Evolutionary conservation across 2,888 invertebrate genomes (phyloP).

Genomic region (Nephrocerus scutellatus): DNA sequence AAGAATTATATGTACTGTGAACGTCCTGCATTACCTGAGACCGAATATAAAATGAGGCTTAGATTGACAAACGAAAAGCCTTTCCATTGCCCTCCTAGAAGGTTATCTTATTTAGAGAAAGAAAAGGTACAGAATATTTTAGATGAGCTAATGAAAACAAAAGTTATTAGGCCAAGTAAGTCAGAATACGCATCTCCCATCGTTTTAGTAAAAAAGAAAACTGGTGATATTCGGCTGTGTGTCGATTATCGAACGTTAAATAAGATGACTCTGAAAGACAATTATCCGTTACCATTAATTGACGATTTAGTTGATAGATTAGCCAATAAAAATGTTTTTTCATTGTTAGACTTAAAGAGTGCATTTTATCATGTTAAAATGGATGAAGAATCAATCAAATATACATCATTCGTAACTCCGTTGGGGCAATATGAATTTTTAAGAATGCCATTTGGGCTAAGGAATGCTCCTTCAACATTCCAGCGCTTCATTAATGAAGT

Average conservation of each 20-base stretch:
- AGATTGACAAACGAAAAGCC: too few species aligned
- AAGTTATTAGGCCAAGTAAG: not conserved
- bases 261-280: not conserved
- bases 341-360: slow-evolving; percentile 5
- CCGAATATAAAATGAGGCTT: too few species aligned
- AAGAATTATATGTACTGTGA: too few species aligned
- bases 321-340: slow-evolving; percentile 2
- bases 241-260: too few species aligned
- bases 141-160: not conserved
- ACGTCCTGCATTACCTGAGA: too few species aligned
- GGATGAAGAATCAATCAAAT: slow-evolving; percentile 4
- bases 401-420: slow-evolving; percentile 10
- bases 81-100: not conserved
- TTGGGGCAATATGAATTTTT: too few species aligned
- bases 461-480: slow-evolving; percentile 14
- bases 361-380: slow-evolving; percentile 8
- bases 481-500: slow-evolving; percentile 14
- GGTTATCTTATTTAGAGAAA: not conserved
- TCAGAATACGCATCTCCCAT: too few species aligned
- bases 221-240: not conserved
- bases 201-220: not conserved
- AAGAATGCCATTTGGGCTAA: slow-evolving; percentile 17
- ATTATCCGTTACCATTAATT: slow-evolving; percentile 5
- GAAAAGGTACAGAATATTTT: not conserved
- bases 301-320: slow-evolving; percentile 2